Evolutionary conservation across 2,888 invertebrate genomes (phyloP).

Genomic region (Athrips mouffetella): DNA sequence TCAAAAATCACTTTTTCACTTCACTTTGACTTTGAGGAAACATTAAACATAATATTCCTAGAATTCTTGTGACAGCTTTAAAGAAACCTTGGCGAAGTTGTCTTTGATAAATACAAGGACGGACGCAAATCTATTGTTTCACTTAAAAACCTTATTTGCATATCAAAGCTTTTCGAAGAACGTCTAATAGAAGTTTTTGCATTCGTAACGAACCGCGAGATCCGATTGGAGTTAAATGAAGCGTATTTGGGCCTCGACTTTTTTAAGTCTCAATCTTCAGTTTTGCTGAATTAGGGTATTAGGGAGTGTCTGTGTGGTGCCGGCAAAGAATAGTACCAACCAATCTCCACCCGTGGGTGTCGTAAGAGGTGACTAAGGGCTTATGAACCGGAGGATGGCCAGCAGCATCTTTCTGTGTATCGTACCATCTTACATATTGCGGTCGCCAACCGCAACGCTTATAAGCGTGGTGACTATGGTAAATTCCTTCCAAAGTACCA

Average conservation of each 20-base stretch:
- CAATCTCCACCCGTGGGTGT: neutral
- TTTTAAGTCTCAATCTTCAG: slow-evolving; percentile 10
- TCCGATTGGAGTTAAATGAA: slow-evolving; percentile 61
- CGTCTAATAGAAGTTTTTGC: slow-evolving; percentile 37
- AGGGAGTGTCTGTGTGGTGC: neutral
- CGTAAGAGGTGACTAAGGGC: too few species aligned
- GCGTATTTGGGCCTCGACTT: slow-evolving; percentile 30
- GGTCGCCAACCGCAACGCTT: too few species aligned
- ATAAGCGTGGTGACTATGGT: too few species aligned
- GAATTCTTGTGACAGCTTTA: neutral
- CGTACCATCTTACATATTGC: too few species aligned
- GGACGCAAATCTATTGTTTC: slow-evolving; percentile 61
- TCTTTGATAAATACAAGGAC: slow-evolving; percentile 26
- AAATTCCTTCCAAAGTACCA: too few species aligned
- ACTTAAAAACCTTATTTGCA: slow-evolving; percentile 60
- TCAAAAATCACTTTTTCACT: too few species aligned
- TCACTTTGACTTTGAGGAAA: too few species aligned
- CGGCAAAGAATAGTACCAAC: neutral
- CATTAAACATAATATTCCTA: too few species aligned
- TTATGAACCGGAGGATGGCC: too few species aligned
- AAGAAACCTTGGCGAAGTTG: neutral
- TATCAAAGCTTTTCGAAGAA: slow-evolving; percentile 58
- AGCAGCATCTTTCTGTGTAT: too few species aligned
- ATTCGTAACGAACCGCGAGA: slow-evolving; percentile 63
- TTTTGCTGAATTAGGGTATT: slow-evolving; percentile 2